Percentiles rank a stretch among this genome's conserved stretches.
phyloP scores from a whole-genome alignment of 2,113 vertebrate species.

The Hippopotamus amphibius region DNA sequence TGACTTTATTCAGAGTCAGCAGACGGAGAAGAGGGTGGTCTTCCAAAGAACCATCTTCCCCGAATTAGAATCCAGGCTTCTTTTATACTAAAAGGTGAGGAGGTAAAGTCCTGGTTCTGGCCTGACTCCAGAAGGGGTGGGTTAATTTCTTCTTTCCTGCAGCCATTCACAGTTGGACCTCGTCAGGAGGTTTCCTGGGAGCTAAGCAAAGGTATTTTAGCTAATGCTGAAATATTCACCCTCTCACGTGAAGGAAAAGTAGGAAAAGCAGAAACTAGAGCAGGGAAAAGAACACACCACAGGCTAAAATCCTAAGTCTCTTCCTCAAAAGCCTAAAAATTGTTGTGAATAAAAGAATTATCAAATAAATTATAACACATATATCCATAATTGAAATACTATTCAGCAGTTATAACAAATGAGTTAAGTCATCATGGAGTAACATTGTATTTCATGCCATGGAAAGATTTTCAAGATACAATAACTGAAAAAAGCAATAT shows the following conservation, averaged over 20 bases:
- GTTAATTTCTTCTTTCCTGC: not conserved
- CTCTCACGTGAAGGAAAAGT: not conserved
- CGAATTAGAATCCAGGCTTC: not conserved
- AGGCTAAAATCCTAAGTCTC: not conserved
- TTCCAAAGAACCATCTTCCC: not conserved
- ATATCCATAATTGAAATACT: not conserved
- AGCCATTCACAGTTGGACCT: not conserved
- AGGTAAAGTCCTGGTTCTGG: not conserved
- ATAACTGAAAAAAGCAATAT: not conserved
- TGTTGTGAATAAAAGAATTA: not conserved
- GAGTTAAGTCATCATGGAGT: not conserved
- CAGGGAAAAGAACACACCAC: not conserved
- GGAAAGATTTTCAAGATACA: not conserved
- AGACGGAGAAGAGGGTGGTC: not conserved
- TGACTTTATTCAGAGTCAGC: not conserved
- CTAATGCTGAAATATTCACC: not conserved
- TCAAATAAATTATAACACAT: not conserved
- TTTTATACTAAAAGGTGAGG: not conserved
- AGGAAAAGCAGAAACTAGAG: not conserved
- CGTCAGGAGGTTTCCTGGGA: not conserved
- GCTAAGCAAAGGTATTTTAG: not conserved
- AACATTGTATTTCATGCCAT: not conserved
- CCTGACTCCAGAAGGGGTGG: not conserved
- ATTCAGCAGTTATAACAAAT: not conserved
- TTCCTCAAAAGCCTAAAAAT: not conserved